Evolutionary conservation across 2,113 vertebrate genomes (phyloP).

Genomic region (Tachysurus fulvidraco): DNA sequence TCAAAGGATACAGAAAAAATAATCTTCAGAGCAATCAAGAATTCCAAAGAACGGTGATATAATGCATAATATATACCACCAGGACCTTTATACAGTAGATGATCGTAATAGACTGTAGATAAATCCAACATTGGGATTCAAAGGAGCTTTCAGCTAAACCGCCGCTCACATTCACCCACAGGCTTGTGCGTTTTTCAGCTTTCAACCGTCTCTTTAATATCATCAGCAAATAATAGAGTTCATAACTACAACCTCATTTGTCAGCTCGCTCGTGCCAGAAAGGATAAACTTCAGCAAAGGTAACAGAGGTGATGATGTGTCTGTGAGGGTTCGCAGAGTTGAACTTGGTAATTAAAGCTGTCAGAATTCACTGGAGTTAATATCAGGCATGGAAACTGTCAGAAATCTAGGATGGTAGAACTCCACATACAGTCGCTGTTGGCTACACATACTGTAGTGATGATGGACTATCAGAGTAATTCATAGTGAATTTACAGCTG

Average conservation of each 20-base stretch:
- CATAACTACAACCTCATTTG: background rate
- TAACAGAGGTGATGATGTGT: background rate
- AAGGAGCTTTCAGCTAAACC: background rate
- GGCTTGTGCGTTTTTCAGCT: background rate
- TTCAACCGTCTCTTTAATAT: conserved; percentile 30
- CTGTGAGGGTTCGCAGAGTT: background rate
- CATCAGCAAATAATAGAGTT: conserved; percentile 21
- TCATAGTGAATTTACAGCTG: background rate
- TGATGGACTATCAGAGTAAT: background rate
- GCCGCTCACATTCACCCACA: conserved; percentile 14
- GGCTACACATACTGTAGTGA: background rate
- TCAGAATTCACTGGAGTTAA: background rate
- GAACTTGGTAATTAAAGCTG: conserved; percentile 18
- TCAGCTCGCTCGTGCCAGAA: background rate
- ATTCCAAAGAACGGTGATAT: background rate
- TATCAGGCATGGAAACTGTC: background rate
- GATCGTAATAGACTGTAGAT: background rate
- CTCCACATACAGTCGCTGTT: background rate
- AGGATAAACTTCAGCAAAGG: background rate
- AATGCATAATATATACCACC: background rate
- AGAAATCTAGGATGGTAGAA: background rate
- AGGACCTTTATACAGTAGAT: background rate
- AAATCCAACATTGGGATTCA: background rate
- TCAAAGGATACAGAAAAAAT: background rate
- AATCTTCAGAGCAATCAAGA: background rate